Evolutionary conservation across 2,797 vertebrate genomes (phyloP).

Genomic region (Gila robusta): DNA sequence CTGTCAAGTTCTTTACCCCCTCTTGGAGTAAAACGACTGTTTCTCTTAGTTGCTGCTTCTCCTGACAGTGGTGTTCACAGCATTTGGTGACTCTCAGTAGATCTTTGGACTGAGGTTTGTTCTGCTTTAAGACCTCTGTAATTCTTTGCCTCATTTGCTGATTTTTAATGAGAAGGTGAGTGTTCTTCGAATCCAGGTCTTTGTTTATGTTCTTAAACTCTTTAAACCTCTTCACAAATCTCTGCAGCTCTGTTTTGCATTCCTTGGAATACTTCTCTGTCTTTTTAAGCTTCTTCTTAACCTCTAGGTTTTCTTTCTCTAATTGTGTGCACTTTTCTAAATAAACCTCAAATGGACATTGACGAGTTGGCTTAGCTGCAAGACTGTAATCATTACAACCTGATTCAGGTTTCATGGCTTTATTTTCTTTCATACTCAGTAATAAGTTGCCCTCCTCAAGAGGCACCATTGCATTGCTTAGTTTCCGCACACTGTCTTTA

Average conservation of each 20-base stretch:
- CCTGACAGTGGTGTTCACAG: conserved; percentile 55
- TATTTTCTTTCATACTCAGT: conserved; percentile 68
- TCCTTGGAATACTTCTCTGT: conserved; percentile 67
- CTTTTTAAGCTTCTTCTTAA: conserved; percentile 66
- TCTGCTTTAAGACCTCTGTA: conserved; percentile 63
- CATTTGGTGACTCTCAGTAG: conserved; percentile 62
- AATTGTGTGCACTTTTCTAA: conserved; percentile 60
- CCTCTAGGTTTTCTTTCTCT: conserved; percentile 66
- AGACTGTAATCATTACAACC: not conserved
- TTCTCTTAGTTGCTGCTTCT: conserved; percentile 61
- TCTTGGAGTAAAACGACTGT: conserved; percentile 56
- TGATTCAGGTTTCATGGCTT: conserved; percentile 26
- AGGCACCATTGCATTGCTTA: conserved; percentile 45
- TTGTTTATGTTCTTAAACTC: conserved; percentile 70
- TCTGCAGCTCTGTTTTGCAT: conserved; percentile 69
- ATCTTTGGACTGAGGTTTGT: conserved; percentile 37
- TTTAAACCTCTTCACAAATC: conserved; percentile 66
- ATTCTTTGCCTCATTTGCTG: conserved; percentile 64
- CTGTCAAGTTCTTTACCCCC: conserved; percentile 61
- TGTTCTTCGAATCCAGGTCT: conserved; percentile 66
- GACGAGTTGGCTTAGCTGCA: not conserved
- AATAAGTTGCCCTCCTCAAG: conserved; percentile 61
- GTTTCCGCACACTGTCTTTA: conserved; percentile 59
- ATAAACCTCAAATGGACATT: not conserved
- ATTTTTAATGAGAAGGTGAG: conserved; percentile 68